These are phyloP conservation scores for Pachyuromys duprasi DNA, from an alignment of 2,797 vertebrate genomes.

Conservation along the genomic window DNA sequence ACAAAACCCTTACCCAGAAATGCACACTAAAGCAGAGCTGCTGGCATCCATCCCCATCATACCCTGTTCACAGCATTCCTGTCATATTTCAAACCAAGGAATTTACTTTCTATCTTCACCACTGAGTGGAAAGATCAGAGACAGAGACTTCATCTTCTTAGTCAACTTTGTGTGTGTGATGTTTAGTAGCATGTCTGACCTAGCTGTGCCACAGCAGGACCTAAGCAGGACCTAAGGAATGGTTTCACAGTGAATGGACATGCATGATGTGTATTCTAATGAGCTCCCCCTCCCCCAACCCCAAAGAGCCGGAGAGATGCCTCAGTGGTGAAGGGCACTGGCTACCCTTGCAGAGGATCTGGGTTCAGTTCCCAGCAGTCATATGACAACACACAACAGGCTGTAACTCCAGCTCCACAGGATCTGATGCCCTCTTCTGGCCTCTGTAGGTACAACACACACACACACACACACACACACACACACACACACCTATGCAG, in stretches of 20 bases:
- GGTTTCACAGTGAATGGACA: not conserved
- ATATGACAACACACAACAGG: not conserved
- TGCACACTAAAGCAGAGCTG: not conserved
- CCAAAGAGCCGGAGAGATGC: not conserved
- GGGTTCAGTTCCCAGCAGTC: not conserved
- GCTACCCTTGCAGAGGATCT: not conserved
- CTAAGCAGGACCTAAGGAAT: not conserved
- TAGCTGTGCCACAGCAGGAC: not conserved
- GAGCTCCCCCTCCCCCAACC: not conserved
- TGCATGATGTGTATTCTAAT: not conserved
- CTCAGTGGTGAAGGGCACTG: not conserved
- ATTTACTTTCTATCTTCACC: not conserved
- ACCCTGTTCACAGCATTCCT: not conserved
- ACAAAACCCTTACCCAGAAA: not conserved
- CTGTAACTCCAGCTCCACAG: not conserved
- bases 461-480: not conserved
- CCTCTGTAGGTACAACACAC: not conserved
- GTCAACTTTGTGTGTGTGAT: not conserved
- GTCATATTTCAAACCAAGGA: not conserved
- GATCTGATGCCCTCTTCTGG: not conserved
- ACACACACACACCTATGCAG: not conserved
- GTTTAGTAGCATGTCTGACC: not conserved
- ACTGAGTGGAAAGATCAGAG: not conserved
- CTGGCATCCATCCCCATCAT: not conserved
- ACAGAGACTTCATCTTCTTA: not conserved